Percentiles rank a stretch among this genome's conserved stretches.
phyloP scores from a whole-genome alignment of 2,797 vertebrate genomes.

The Echiichthys vipera region DNA sequence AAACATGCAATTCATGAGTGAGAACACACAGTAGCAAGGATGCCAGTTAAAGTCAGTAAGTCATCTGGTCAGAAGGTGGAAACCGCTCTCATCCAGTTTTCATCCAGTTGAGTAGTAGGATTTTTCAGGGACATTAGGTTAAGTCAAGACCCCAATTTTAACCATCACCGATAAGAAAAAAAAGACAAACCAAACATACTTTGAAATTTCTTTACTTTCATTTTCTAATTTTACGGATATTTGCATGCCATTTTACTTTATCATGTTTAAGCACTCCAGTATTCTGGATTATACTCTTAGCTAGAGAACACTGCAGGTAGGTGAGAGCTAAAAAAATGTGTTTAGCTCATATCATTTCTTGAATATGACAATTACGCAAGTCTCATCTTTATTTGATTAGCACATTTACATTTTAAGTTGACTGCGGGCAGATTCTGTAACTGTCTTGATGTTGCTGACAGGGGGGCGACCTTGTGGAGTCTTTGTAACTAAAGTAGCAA shows the following conservation, averaged over 20 bases:
- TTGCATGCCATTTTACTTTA: not conserved
- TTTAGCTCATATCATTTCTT: conserved; percentile 18
- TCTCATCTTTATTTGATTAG: not conserved
- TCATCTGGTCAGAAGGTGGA: not conserved
- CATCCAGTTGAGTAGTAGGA: not conserved
- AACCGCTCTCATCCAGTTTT: not conserved
- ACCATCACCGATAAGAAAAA: not conserved
- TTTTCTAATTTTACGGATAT: not conserved
- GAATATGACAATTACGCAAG: not conserved
- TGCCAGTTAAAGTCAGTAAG: not conserved
- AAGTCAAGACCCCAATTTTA: not conserved
- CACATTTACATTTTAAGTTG: too few relatives aligned
- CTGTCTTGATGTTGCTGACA: conserved; percentile 9
- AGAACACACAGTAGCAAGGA: not conserved
- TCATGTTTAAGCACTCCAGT: not conserved
- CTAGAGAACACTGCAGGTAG: not conserved
- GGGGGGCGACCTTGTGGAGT: not conserved
- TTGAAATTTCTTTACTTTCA: not conserved
- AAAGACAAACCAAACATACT: not conserved
- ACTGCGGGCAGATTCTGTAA: not conserved
- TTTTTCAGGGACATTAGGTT: not conserved
- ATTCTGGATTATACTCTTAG: not conserved
- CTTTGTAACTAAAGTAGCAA: not conserved
- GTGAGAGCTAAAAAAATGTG: not conserved
- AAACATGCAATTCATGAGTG: not conserved